Conservation (phyloP, 2,113 vertebrate genomes). For the Cryptomyrus ogoouensis region DNA sequence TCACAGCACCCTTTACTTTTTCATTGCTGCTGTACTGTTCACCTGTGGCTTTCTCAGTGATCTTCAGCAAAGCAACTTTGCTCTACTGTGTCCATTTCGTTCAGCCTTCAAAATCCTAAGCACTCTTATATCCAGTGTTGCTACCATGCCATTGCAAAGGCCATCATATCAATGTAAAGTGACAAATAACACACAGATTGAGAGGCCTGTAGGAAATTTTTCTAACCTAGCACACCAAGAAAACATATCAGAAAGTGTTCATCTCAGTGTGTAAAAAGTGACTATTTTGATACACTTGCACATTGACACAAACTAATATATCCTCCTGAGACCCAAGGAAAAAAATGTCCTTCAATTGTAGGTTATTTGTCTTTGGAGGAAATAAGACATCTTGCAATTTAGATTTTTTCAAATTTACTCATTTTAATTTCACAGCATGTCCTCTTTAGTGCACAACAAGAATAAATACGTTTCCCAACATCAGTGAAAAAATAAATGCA, state of each 20-base stretch:
- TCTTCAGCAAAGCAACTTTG: not conserved
- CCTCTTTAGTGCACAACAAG: too few relatives aligned
- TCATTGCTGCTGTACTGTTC: not conserved
- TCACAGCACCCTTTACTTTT: not conserved
- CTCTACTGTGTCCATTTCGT: not conserved
- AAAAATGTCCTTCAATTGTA: too few relatives aligned
- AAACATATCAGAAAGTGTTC: not conserved
- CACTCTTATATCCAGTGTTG: not conserved
- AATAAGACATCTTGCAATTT: too few relatives aligned
- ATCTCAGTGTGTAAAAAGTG: not conserved
- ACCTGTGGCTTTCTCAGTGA: not conserved
- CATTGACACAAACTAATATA: not conserved
- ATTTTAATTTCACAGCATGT: too few relatives aligned
- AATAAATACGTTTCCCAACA: too few relatives aligned
- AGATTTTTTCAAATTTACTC: too few relatives aligned
- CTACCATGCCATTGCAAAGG: not conserved
- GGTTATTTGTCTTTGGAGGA: too few relatives aligned
- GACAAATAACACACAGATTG: not conserved
- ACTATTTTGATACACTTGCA: not conserved
- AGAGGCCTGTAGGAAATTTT: not conserved
- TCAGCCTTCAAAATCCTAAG: not conserved
- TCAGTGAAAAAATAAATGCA: too few relatives aligned
- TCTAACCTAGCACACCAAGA: not conserved
- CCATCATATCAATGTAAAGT: not conserved
- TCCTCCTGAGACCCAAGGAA: too few relatives aligned